These are phyloP conservation scores for Plecotus auritus DNA, from an alignment of 2,113 vertebrate genomes.

Conservation along the genomic window DNA sequence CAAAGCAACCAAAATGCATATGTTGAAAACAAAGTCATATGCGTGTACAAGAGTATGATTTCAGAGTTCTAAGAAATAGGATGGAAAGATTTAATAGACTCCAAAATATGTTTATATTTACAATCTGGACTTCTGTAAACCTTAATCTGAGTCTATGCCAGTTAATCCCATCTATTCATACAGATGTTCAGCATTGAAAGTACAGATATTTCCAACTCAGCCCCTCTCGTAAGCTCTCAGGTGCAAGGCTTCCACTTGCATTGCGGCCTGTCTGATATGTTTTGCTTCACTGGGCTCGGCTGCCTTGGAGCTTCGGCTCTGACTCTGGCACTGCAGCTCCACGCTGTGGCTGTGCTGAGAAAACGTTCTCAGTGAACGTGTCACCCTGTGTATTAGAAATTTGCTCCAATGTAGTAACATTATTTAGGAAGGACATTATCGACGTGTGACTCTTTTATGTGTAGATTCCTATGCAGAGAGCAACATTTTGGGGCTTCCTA, in stretches of 20 bases:
- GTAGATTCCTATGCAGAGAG: not conserved
- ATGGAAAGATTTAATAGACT: not conserved
- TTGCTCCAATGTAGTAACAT: accelerated
- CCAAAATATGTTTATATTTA: not conserved
- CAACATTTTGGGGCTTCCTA: not conserved
- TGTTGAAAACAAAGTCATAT: not conserved
- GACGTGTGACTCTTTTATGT: not conserved
- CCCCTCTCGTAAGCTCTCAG: not conserved
- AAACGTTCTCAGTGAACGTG: not conserved
- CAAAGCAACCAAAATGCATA: not conserved
- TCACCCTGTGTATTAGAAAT: accelerated
- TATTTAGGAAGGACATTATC: not conserved
- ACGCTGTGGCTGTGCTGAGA: constrained; percentile 64
- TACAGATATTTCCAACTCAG: not conserved
- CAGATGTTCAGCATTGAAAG: not conserved
- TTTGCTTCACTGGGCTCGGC: not conserved
- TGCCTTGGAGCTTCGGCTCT: not conserved
- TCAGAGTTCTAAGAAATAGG: not conserved
- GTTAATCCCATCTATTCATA: not conserved
- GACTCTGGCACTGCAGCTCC: constrained; percentile 74
- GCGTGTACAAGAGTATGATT: not conserved
- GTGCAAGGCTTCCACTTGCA: too few species aligned
- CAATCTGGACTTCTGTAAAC: not conserved
- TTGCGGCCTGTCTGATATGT: not conserved
- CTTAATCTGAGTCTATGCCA: not conserved